Percentiles rank a stretch among this genome's conserved stretches.
Conservation (phyloP, 2,113 vertebrate species). For the Cololabis saira region DNA sequence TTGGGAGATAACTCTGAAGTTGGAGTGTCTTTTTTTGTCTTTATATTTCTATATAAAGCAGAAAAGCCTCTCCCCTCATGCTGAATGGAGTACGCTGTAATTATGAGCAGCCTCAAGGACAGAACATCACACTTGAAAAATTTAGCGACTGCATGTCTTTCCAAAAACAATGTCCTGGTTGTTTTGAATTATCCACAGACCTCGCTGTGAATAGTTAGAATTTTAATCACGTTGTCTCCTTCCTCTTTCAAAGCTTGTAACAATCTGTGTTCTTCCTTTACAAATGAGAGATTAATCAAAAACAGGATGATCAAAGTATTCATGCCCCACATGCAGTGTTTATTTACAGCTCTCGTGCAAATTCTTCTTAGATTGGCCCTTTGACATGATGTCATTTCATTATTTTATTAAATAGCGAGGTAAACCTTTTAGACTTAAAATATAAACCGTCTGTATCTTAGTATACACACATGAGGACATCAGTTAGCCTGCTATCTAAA, state of each 20-base stretch:
- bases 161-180: slow-evolving; percentile 28
- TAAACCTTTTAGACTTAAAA: no score
- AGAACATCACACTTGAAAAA: slow-evolving; percentile 32
- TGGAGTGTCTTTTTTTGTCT: neutral
- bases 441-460: no score
- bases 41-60: neutral
- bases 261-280: neutral
- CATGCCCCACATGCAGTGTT: neutral
- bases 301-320: no score
- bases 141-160: slow-evolving; percentile 29
- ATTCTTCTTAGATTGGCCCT: no score
- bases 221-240: slow-evolving; percentile 12
- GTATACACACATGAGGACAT: no score
- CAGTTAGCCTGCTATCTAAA: no score
- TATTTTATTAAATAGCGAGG: no score
- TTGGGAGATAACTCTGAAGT: slow-evolving; percentile 5
- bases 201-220: slow-evolving; percentile 3
- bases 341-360: neutral
- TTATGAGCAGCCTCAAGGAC: slow-evolving; percentile 7
- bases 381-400: no score
- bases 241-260: neutral
- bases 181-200: slow-evolving; percentile 32
- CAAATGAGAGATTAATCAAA: neutral
- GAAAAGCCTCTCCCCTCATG: neutral
- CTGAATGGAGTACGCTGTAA: neutral